phyloP scores from a whole-genome alignment of 2,797 vertebrate genomes.

The Galaxias olidus region DNA sequence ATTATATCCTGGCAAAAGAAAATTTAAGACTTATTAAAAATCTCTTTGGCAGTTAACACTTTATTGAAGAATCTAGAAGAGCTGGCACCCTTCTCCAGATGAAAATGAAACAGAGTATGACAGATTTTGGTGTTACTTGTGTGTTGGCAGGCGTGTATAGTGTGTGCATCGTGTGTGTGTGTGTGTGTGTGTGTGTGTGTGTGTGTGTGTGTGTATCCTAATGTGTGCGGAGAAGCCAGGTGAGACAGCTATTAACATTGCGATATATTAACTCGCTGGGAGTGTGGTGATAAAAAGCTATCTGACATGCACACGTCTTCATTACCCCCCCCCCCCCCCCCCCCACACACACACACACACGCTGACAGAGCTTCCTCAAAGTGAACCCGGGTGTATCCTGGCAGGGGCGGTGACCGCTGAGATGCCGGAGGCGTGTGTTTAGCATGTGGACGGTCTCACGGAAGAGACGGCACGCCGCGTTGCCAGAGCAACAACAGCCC shows the following conservation, averaged over 20 bases:
- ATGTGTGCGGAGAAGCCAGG: neutral
- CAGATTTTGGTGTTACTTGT: neutral
- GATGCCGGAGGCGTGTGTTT: slow-evolving; percentile 23
- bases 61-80: no score
- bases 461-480: slow-evolving; percentile 43
- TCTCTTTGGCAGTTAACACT: no score
- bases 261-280: slow-evolving; percentile 8
- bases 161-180: neutral
- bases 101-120: neutral
- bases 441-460: slow-evolving; percentile 37
- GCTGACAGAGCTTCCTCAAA: neutral
- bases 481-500: slow-evolving; percentile 31
- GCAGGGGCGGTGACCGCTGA: slow-evolving; percentile 5
- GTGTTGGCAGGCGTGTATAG: no score
- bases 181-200: neutral
- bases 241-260: slow-evolving; percentile 1
- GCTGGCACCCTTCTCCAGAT: neutral
- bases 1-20: neutral
- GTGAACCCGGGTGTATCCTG: neutral
- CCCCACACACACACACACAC: slow-evolving; percentile 7
- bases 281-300: neutral
- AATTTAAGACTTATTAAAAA: neutral
- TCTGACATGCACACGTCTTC: slow-evolving; percentile 10
- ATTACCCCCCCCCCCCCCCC: slow-evolving; percentile 5
- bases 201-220: neutral